Evolutionary conservation across 53 echinoderm and acorn worm species (phyloP).

Genomic region (Stichopus horrens): DNA sequence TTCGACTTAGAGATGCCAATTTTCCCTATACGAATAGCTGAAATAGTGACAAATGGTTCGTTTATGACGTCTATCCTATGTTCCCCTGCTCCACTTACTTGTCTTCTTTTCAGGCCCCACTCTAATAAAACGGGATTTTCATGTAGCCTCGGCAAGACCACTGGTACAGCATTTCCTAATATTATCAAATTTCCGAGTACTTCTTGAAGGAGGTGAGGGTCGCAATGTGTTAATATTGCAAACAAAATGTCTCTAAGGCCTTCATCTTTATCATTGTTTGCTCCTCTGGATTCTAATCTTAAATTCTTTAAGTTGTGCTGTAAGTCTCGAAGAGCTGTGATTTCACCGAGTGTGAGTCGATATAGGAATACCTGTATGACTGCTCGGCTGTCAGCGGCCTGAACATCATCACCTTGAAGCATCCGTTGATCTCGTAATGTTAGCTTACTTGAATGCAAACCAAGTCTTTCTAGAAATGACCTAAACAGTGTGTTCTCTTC

Average conservation of each 20-base stretch:
- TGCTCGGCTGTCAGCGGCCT: no score
- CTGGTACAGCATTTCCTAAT: constrained; percentile 13
- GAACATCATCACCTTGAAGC: no score
- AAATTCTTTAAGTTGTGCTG: not conserved
- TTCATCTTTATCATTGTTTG: not conserved
- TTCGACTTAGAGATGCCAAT: not conserved
- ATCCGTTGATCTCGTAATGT: no score
- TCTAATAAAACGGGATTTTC: not conserved
- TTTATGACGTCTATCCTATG: not conserved
- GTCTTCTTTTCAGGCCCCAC: not conserved
- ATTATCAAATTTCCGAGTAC: not conserved
- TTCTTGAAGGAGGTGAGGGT: constrained; percentile 3
- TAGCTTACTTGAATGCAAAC: no score
- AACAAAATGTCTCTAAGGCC: constrained; percentile 9
- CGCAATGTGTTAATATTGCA: constrained; percentile 14
- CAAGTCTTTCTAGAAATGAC: no score
- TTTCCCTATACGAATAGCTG: constrained; percentile 16
- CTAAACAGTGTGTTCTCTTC: no score
- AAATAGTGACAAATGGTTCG: not conserved
- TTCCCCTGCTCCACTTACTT: not conserved
- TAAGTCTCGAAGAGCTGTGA: not conserved
- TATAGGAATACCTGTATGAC: not conserved
- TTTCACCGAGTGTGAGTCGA: not conserved
- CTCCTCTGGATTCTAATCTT: not conserved
- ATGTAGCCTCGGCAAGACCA: not conserved